Evolutionary conservation across 2,888 invertebrate genomes (phyloP).

Genomic region (Oeneis ivallda): DNA sequence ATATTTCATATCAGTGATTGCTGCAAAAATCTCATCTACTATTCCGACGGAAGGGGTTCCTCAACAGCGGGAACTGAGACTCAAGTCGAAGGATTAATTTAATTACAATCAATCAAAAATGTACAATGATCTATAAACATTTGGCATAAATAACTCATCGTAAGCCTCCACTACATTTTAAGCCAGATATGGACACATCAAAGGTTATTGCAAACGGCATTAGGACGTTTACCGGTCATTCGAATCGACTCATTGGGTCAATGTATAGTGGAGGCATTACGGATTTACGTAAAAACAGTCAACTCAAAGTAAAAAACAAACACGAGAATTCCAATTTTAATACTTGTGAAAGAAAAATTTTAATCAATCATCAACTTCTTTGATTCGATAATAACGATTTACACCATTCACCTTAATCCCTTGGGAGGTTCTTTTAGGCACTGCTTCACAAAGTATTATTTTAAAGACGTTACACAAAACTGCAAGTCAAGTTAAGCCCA

Average conservation of each 20-base stretch:
- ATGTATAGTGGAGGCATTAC: conserved; percentile 28
- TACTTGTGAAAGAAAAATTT: not conserved
- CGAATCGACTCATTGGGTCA: not conserved
- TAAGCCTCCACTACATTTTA: conserved; percentile 25
- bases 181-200: not conserved
- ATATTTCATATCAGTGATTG: not conserved
- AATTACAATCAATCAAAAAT: conserved; percentile 60
- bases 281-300: conserved; percentile 57
- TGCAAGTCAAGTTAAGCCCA: not conserved
- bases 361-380: not conserved
- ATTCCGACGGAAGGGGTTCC: conserved; percentile 23
- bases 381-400: no score
- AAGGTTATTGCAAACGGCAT: no score
- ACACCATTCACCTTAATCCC: not conserved
- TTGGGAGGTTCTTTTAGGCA: conserved; percentile 76
- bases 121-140: conserved; percentile 69
- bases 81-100: conserved; percentile 41
- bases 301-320: conserved; percentile 57
- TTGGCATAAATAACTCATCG: conserved; percentile 68
- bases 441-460: conserved; percentile 44
- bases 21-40: not conserved
- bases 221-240: not conserved
- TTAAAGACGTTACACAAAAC: not conserved
- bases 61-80: conserved; percentile 23
- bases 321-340: conserved; percentile 53